These are phyloP conservation scores for Tanypteryx hageni DNA, from an alignment of 2,888 invertebrate species.

Conservation along the genomic window DNA sequence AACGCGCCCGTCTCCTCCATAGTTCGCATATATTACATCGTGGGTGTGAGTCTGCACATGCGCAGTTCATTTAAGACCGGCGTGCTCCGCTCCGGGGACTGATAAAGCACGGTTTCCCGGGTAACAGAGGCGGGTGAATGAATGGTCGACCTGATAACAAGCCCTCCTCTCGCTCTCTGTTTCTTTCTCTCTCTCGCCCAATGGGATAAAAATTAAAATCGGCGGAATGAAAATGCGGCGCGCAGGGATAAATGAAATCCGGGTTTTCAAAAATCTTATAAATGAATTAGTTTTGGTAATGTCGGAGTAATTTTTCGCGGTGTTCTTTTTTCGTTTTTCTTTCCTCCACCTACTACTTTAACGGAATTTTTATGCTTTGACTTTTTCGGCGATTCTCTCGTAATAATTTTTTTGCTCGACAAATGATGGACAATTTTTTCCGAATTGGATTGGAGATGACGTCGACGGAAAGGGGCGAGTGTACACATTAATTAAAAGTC, in stretches of 20 bases:
- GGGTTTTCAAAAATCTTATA: neutral
- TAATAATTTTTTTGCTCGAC: too few species aligned
- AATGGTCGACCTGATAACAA: constrained; percentile 45
- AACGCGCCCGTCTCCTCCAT: constrained; percentile 29
- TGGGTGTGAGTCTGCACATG: constrained; percentile 25
- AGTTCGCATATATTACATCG: constrained; percentile 54
- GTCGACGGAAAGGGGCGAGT: too few species aligned
- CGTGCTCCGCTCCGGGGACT: constrained; percentile 46
- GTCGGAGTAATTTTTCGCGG: neutral
- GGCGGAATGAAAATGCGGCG: constrained; percentile 16
- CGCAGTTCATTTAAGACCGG: constrained; percentile 6
- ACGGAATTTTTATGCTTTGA: too few species aligned
- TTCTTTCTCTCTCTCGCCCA: constrained; percentile 23
- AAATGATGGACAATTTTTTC: too few species aligned
- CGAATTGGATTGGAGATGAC: too few species aligned
- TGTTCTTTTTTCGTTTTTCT: neutral
- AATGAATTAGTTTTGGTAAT: constrained; percentile 15
- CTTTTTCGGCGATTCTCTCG: too few species aligned
- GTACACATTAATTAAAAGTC: too few species aligned
- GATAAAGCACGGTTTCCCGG: constrained; percentile 48
- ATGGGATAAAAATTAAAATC: constrained; percentile 28
- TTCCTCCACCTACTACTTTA: neutral
- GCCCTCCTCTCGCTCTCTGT: neutral
- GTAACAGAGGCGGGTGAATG: constrained; percentile 10
- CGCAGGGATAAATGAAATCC: neutral